Evolutionary conservation across 2,113 vertebrate genomes (phyloP), one percentile per base, ranked within the genome.

Genomic region (Nicator chloris): DNA sequence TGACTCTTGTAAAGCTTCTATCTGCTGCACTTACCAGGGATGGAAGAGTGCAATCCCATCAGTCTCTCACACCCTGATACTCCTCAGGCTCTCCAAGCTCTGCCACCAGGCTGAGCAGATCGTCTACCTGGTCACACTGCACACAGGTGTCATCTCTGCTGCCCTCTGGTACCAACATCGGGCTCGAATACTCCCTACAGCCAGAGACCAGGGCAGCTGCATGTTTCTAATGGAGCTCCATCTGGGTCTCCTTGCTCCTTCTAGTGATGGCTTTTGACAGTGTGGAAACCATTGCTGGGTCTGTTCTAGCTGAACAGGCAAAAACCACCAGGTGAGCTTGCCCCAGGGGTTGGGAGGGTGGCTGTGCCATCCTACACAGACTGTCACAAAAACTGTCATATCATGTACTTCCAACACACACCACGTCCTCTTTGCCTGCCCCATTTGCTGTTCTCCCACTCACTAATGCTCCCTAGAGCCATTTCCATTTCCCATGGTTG

Each of bases 11-110:
- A 61, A 49, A 80, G 17, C 13, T 71, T 88, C 7, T 13, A 22
- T 31, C 6, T 49, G 13, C 21, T 64, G 42, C 31, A 12, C 49
- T 56, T 49, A 17, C 35, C 57, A 35, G 20, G 24, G 24, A 31
- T 49, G 13, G 30, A 63, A 31, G 49, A 26, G 13, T 27, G 26
- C 0, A 0, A 42, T 35, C 42, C 9, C 50, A 35, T 7, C 26
- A 31, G 8, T 63, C 40, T 21, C 13, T 47, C n/a, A 40, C 9
- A 7, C 9, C 10, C 19, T 39, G 19, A 28, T 61, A 16, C 23
- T 70, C 39, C 24, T 24, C 40, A 87, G 20, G 24, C 20, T 54
- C 20, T 54, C 16, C 20, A 18, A 40, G n/a, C 16, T 79, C 11
- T 71, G n/a, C 11, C 24, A 21, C 24, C 20, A 26, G 30, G 20